These are phyloP conservation scores for Rhinogobius similis DNA, from an alignment of 2,113 vertebrate species.

Conservation along the genomic window DNA sequence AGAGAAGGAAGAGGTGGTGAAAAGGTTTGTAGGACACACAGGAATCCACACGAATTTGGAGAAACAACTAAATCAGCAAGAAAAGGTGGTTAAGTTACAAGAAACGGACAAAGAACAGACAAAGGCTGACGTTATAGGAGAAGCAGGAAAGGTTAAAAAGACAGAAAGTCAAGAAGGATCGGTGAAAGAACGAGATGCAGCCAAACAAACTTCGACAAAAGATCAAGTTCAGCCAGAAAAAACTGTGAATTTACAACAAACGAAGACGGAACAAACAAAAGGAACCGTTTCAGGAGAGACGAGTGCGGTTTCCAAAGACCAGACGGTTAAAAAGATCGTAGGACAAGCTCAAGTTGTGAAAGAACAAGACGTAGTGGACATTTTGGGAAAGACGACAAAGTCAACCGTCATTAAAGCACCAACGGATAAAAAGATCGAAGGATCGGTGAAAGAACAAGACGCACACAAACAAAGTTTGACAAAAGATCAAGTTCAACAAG, in stretches of 20 bases:
- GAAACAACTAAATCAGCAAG: neutral
- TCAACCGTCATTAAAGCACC: too few relatives aligned
- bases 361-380: neutral
- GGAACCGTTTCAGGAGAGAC: neutral
- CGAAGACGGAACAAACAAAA: neutral
- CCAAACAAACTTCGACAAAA: neutral
- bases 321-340: neutral
- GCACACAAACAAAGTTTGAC: neutral
- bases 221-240: neutral
- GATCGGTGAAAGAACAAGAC: too few relatives aligned
- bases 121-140: neutral
- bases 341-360: neutral
- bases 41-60: neutral
- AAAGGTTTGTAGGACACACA: neutral
- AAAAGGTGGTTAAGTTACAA: neutral
- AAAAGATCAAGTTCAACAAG: neutral
- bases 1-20: neutral
- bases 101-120: neutral
- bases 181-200: neutral
- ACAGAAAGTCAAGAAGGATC: neutral
- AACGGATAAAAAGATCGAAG: neutral
- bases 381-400: too few relatives aligned
- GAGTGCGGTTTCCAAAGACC: neutral
- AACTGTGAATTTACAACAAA: neutral
- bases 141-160: neutral